Conservation (phyloP, 2,113 vertebrate species). For the Lampris incognitus region DNA sequence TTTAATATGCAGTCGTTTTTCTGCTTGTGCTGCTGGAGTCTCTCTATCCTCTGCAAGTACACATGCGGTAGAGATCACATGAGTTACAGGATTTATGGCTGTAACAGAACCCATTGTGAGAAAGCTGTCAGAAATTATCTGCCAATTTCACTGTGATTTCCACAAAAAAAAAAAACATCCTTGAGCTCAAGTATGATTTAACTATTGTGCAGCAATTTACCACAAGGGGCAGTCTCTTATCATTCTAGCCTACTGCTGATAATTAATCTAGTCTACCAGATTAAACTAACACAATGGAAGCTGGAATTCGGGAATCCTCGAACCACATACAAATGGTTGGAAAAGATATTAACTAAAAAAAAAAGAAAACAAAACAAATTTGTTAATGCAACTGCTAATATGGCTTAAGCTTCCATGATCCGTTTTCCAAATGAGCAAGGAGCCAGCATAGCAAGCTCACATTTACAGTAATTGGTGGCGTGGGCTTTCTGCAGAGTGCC, state of each 20-base stretch:
- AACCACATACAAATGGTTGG: neutral
- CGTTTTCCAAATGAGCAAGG: neutral
- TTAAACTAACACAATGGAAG: neutral
- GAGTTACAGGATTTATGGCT: no score
- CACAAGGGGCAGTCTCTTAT: neutral
- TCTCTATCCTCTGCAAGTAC: no score
- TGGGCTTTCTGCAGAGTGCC: conserved; percentile 5
- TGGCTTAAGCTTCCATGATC: neutral
- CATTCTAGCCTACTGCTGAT: neutral
- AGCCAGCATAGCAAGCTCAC: neutral
- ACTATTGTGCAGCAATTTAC: neutral
- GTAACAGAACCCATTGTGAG: no score
- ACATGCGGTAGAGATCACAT: no score
- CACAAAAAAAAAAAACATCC: neutral
- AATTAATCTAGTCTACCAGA: neutral
- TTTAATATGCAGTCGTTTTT: no score
- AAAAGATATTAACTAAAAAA: neutral
- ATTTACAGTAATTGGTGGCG: neutral
- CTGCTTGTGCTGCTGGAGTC: no score
- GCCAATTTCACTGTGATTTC: neutral
- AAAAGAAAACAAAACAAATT: no score
- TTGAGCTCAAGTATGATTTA: neutral
- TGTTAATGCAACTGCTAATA: neutral
- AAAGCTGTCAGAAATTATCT: no score
- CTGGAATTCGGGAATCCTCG: neutral